Evolutionary conservation across 2,113 vertebrate genomes (phyloP), one percentile per base, ranked within the genome.

Genomic region (Takifugu bimaculatus): DNA sequence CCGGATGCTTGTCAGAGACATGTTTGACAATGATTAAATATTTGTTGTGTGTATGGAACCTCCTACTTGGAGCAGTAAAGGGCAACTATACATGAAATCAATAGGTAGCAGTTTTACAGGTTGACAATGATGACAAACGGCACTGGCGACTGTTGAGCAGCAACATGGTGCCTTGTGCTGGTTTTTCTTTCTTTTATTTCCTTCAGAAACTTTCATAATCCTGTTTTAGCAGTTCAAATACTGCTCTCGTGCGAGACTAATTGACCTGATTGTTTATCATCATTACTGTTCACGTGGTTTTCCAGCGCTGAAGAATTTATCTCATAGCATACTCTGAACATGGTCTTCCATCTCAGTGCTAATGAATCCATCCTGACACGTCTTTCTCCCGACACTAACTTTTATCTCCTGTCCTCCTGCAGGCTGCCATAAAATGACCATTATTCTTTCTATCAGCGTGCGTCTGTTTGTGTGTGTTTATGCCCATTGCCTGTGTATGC

Each of bases 321-420:
- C 80, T 74, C 60, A 68, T 71, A 39, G 47, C 57, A 28, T 9
- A 13, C 76, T 78, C 74, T 72, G 63, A 80, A 76, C 72, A 45
- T 50, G 80, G 72, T 82, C 77, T 80, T 83, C 83, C 76, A 83
- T 84, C 81, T 79, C 64, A 59, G 67, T 76, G 77, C 82, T 84
- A 86, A 87, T 87, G 85, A 85, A 89, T 82, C 78, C 80, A 80
- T 72, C 71, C 81, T 81, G 80, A 83, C 80, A 84, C 80, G 81
- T 84, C 79, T 74, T 74, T 85, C 80, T 80, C 74, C 69, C 78
- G 71, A 82, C 78, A 85, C 88, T 84, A 82, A 89, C 88, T 84
- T 87, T 85, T 83, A 82, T 84, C 85, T 82, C 72, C 77, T 69
- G 58, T 85, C 85, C 79, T 87, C 81, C 85, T 72, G 78, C 88